A percentile compares a stretch with the other conserved stretches of the same genome.
phyloP scores from a whole-genome alignment of 2,113 vertebrate species.

The Sander vitreus region DNA sequence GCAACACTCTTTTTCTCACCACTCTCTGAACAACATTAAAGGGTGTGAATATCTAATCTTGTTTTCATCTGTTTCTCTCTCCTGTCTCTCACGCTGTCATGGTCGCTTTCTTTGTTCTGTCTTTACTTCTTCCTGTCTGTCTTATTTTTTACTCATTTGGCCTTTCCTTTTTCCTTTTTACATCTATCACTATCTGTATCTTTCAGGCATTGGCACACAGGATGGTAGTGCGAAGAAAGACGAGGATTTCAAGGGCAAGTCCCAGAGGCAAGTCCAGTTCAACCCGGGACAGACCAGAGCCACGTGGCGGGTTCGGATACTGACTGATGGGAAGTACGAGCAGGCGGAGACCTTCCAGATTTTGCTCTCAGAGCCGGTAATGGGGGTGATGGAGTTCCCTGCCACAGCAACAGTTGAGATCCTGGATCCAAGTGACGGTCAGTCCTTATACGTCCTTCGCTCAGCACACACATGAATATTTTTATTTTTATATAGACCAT shows the following conservation, averaged over 20 bases:
- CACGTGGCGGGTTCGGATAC: conserved; percentile 88
- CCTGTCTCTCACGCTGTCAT: conserved; percentile 41
- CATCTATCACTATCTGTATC: background rate
- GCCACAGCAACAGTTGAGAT: conserved; percentile 89
- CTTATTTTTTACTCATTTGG: background rate
- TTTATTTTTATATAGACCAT: background rate
- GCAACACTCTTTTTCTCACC: conserved; percentile 59
- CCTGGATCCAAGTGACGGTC: conserved; percentile 93
- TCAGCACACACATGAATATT: background rate
- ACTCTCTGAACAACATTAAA: conserved; percentile 58
- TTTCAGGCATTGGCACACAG: conserved; percentile 89
- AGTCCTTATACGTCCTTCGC: conserved; percentile 53
- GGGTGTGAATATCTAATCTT: conserved; percentile 67
- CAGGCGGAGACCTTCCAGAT: conserved; percentile 92
- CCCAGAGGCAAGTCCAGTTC: conserved; percentile 95
- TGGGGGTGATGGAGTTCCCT: conserved; percentile 91
- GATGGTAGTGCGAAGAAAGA: conserved; percentile 91
- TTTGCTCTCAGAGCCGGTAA: conserved; percentile 92
- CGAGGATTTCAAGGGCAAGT: conserved; percentile 92
- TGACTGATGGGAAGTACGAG: conserved; percentile 89
- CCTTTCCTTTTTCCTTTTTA: background rate
- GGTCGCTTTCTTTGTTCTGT: conserved; percentile 32
- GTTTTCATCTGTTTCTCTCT: conserved; percentile 59
- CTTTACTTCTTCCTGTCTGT: background rate
- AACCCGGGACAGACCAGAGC: conserved; percentile 93